Base-by-base conservation (phyloP, 1,140 invertebrate species). In the Lucilia sericata region DNA sequence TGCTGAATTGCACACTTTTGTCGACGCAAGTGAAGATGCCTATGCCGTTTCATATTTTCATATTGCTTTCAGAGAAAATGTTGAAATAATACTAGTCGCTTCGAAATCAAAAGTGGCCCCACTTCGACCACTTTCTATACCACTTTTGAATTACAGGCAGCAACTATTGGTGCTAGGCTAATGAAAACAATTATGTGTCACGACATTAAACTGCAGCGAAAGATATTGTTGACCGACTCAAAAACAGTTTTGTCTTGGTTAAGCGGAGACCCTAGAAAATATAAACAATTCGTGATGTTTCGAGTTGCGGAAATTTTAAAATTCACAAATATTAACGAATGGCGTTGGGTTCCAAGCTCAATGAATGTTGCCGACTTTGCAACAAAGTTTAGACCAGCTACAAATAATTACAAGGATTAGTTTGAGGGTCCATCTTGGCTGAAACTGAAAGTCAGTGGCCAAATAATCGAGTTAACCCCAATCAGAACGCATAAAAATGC, bases 111-210 rank as follows among this genome's bases (percentile, higher is more conserved):
- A 88, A 82, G 90, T 91, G 2, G 86, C 91, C 0, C 91, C 91
- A 13, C 25, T 91, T 8, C 89, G 88, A 83, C 70, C 83, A 0
- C 74, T 89, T 21, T 89, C 89, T 0, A 90, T 92, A 25, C 91
- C 92, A 0, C 85, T 36, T 83, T 92, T 5, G 91, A 92, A 85
- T 86, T 92, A 0, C 86, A 91, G 82, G 92, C 89, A 9, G 91
- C 91, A 0, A 78, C 91, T 1, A 70, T 92, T n/a, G 89, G 2
- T 84, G 88, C 34, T 17, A 92, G 60, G 82, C 82, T 34, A 10
- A 49, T 21, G 19, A 81, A 81, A 21, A 55, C 51, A 49, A 81
- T 30, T 76, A 30, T 12, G 34, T 34, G 42, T 42, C 10, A 65
- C 19, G 19, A 47, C 12, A 74, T 36, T 47, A 19, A 60, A 21